Conservation (phyloP, 2,113 vertebrate genomes). For the Hyaena hyaena region DNA sequence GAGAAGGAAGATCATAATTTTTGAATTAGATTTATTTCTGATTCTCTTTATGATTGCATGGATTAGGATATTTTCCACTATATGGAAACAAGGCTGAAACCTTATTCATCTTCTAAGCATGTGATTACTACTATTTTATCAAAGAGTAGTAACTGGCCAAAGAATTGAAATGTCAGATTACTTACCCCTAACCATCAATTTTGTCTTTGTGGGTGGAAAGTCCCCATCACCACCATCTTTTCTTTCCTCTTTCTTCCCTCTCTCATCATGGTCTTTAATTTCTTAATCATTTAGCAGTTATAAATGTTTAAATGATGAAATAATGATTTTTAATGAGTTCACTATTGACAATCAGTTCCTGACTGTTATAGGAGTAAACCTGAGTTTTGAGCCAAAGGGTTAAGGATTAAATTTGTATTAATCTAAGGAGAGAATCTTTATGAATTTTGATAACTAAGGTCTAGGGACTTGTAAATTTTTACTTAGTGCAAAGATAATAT, state of each 20-base stretch:
- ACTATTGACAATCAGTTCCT: not conserved
- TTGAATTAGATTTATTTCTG: slow-evolving; percentile 13
- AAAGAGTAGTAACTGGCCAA: not conserved
- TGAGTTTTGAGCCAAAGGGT: not conserved
- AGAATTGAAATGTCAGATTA: not conserved
- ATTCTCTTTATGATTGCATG: not conserved
- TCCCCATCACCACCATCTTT: not conserved
- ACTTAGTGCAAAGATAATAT: not conserved
- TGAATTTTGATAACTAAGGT: not conserved
- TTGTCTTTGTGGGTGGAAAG: not conserved
- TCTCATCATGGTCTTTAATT: not conserved
- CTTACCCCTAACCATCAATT: not conserved
- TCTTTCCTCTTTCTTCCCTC: not conserved
- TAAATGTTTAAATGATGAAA: slow-evolving; percentile 12
- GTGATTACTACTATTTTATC: not conserved
- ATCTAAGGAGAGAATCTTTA: not conserved
- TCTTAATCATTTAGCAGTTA: not conserved
- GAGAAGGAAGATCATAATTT: not conserved
- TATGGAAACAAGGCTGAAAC: not conserved
- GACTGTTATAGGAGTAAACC: not conserved
- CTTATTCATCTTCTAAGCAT: not conserved
- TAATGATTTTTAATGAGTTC: not conserved
- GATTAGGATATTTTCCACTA: not conserved
- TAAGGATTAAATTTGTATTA: not conserved
- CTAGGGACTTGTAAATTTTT: not conserved